These are phyloP conservation scores for Bolinopsis microptera DNA, from an alignment of 37 sponge, comb jelly and placozoan species.

Conservation along the genomic window DNA sequence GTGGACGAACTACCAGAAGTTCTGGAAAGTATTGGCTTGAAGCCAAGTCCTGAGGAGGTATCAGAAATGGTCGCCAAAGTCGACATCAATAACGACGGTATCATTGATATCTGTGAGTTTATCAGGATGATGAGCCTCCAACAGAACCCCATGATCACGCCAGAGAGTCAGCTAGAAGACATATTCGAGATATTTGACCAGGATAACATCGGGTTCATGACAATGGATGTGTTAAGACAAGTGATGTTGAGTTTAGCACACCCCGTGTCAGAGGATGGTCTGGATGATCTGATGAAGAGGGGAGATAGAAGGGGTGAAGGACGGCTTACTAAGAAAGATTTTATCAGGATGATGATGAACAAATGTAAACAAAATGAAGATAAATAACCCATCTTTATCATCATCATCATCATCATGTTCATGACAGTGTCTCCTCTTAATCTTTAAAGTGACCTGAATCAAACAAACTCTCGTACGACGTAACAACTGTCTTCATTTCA, in stretches of 20 bases:
- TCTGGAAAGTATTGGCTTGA: conserved; percentile 49
- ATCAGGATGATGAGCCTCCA: conserved; percentile 64
- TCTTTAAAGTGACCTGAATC: too few relatives aligned
- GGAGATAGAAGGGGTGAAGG: conserved; percentile 56
- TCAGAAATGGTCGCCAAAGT: conserved; percentile 43
- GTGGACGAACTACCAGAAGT: conserved; percentile 56
- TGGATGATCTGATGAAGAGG: conserved; percentile 55
- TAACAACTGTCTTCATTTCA: too few relatives aligned
- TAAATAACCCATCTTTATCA: too few relatives aligned
- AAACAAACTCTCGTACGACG: too few relatives aligned
- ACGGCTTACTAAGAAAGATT: conserved; percentile 13
- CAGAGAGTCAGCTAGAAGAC: conserved; percentile 61
- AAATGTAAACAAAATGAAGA: neutral
- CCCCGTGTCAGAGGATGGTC: conserved; percentile 31
- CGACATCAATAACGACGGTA: conserved; percentile 63
- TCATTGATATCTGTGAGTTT: conserved; percentile 65
- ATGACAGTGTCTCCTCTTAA: too few relatives aligned
- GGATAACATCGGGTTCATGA: conserved; percentile 43
- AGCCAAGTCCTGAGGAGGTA: conserved; percentile 54
- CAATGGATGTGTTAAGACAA: conserved; percentile 30
- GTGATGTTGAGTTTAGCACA: conserved; percentile 48
- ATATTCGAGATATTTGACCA: conserved; percentile 56
- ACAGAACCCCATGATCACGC: conserved; percentile 48
- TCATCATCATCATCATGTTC: too few relatives aligned
- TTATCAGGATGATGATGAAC: conserved; percentile 59